Evolutionary conservation across 2,113 vertebrate genomes (phyloP).

Genomic region (Tragelaphus strepsiceros): DNA sequence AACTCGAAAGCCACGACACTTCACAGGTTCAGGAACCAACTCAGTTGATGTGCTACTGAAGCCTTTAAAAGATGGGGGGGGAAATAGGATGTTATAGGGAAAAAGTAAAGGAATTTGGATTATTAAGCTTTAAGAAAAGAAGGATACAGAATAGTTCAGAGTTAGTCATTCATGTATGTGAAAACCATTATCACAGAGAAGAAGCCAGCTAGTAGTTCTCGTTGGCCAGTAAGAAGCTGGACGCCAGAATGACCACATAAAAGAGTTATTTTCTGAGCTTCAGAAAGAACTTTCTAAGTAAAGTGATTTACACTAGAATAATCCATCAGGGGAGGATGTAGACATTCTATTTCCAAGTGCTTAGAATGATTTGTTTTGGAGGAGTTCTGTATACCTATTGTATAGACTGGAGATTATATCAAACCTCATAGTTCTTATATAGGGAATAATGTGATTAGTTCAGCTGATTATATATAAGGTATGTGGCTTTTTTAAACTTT

Average conservation of each 20-base stretch:
- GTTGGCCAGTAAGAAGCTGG: neutral
- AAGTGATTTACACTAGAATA: neutral
- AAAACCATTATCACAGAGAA: neutral
- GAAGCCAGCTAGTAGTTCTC: neutral
- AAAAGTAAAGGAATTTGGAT: neutral
- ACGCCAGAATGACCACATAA: neutral
- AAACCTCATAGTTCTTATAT: neutral
- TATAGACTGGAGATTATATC: neutral
- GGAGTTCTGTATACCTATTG: neutral
- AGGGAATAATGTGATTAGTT: neutral
- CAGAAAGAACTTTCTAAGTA: neutral
- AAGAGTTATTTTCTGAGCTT: neutral
- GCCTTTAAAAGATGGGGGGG: neutral
- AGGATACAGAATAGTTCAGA: neutral
- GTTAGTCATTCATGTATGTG: neutral
- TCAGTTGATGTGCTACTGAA: neutral
- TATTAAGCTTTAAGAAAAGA: neutral
- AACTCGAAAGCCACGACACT: too few species aligned
- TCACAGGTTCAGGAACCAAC: neutral
- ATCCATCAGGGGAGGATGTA: neutral
- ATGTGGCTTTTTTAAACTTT: neutral
- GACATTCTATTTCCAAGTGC: neutral
- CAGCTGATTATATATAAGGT: too few species aligned
- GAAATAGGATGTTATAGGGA: neutral
- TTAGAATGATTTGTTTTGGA: neutral